Percentiles rank a stretch among this genome's conserved stretches.
Conservation (phyloP, 2,888 invertebrate genomes). For the Heterodera filipjevi region DNA sequence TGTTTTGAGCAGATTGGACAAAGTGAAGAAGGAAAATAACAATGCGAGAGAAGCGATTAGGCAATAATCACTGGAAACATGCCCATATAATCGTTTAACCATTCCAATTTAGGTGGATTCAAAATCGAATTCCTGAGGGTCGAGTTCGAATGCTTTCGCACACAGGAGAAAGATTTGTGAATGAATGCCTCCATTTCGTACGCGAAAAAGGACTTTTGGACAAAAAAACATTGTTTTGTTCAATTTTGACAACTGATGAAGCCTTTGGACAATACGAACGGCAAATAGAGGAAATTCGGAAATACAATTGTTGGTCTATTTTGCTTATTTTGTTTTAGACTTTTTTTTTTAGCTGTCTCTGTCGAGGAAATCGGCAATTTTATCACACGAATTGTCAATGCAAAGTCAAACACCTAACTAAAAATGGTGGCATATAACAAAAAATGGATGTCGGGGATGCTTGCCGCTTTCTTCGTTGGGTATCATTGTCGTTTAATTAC, state of each 20-base stretch:
- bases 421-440: neutral
- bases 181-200: constrained; percentile 11
- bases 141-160: constrained; percentile 16
- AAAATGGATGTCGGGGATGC: neutral
- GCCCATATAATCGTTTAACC: neutral
- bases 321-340: neutral
- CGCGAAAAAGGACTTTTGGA: constrained; percentile 18
- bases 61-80: neutral
- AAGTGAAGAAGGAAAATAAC: constrained; percentile 21
- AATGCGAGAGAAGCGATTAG: constrained; percentile 24
- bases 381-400: neutral
- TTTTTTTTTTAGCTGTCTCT: neutral
- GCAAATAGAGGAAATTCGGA: neutral
- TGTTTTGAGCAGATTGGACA: constrained; percentile 24
- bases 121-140: constrained; percentile 9
- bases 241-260: constrained; percentile 17
- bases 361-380: neutral
- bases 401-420: neutral
- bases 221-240: constrained; percentile 20
- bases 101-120: constrained; percentile 20
- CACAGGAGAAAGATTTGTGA: constrained; percentile 6
- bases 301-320: neutral
- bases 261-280: neutral
- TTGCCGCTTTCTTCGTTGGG: neutral
- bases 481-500: neutral